Evolutionary conservation across 2,797 vertebrate species (phyloP), one percentile per base, ranked within the genome.

Genomic region (Chromis chromis): DNA sequence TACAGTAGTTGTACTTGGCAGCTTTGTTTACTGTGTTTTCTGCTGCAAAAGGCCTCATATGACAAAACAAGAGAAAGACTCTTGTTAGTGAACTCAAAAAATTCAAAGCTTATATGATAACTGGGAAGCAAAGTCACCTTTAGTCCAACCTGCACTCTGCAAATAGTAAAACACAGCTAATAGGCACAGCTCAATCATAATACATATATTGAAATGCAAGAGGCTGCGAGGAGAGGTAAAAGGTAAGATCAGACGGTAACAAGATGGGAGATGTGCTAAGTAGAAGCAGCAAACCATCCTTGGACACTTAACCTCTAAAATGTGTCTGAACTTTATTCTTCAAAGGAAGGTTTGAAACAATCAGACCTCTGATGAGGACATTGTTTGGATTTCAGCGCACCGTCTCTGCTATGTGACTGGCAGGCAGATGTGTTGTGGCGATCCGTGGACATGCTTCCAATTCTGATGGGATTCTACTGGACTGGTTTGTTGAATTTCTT

Each of bases 231-330:
- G 67, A 36, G 65, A 68, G 12, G 17, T 33, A 64, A 58, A 61
- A 48, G 27, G 52, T 73, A 58, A 60, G 46, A 75, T 72, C 56
- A 73, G 46, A 64, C 11, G 60, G 79, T 49, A 65, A 67, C 31
- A 75, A 62, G 78, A 77, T 60, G 33, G 28, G 42, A 76, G 69
- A 74, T 74, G 48, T 57, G 57, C 48, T 42, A 40, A 61, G 65
- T 22, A 65, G 46, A n/a, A 57, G 55, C 65, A 61, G 74, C 13
- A 56, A 82, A 56, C 39, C 67, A 70, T 70, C 64, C 25, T 11
- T 1, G 1, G 52, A 69, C 44, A 58, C 70, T 79, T 78, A 77
- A 79, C 67, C 74, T 86, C 58, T 52, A 40, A 74, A 62, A 63
- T 69, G 42, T 67, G 24, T 42, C 21, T 67, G 63, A 69, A 76